Evolutionary conservation across 2,113 vertebrate species (phyloP).

Genomic region (Chaetodon trifascialis): DNA sequence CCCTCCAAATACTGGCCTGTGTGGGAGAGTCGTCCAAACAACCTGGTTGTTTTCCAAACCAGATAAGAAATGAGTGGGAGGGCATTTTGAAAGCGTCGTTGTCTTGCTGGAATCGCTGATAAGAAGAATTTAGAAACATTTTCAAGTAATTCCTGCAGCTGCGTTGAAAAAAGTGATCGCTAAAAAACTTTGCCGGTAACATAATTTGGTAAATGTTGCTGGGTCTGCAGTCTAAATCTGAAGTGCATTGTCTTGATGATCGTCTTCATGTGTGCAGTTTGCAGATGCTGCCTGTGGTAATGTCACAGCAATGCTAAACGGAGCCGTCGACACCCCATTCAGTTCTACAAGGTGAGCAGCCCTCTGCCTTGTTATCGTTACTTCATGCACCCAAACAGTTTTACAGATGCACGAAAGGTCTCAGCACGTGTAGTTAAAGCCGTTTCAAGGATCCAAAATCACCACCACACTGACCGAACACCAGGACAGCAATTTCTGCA

Average conservation of each 20-base stretch:
- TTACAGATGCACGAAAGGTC: not conserved
- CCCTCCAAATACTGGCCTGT: not conserved
- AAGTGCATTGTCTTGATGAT: not conserved
- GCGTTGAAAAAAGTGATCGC: too few species aligned
- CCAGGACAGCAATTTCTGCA: too few species aligned
- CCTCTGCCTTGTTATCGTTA: not conserved
- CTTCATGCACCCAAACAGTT: not conserved
- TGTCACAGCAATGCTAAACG: slow-evolving; percentile 89
- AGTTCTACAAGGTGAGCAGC: slow-evolving; percentile 80
- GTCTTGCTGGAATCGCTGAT: not conserved
- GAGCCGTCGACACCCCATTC: slow-evolving; percentile 82
- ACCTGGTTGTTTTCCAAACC: not conserved
- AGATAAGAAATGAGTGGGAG: not conserved
- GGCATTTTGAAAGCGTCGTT: not conserved
- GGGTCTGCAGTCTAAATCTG: not conserved
- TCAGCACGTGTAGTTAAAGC: too few species aligned
- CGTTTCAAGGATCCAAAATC: too few species aligned
- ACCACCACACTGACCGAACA: too few species aligned
- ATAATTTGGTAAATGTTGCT: not conserved
- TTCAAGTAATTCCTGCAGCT: not conserved
- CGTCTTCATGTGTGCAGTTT: slow-evolving; percentile 83
- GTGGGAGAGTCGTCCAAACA: not conserved
- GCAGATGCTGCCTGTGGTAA: slow-evolving; percentile 87
- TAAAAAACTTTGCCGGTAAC: not conserved
- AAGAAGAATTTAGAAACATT: not conserved